Evolutionary conservation across 1,140 invertebrate species (phyloP), one percentile per base, ranked within the genome.

Genomic region (Heliconius nattereri): DNA sequence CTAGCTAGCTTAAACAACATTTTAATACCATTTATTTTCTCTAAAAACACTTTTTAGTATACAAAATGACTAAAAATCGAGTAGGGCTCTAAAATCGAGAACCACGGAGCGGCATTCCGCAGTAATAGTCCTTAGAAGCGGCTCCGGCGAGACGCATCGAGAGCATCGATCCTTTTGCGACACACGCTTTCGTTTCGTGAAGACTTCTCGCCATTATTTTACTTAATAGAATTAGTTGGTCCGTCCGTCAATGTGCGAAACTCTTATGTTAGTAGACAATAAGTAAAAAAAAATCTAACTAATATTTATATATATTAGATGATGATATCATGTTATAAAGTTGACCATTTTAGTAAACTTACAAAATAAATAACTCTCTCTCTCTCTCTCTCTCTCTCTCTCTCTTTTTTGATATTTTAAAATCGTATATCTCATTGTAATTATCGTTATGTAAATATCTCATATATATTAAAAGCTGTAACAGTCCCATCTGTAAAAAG

Each of bases 81-180:
- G 81, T 78, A 78, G 80, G 79, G 86, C 29, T 86, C 85, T 83
- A 87, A 91, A 90, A 92, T 87, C 87, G 88, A 92, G 91, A 93
- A 90, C 91, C 77, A 89, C 78, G 71, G 80, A 85, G 86, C 88
- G 80, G 86, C 91, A 94, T 93, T 94, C 92, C 91, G 83, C 85
- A 57, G 84, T 93, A 93, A 94, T 92, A 90, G 85, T 89, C 90
- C 89, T 90, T 88, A 91, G 86, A 87, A 90, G 83, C 87, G 86
- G 84, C 83, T 78, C 81, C 85, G 79, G 82, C 81, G 78, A 81
- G 80, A 85, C 84, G 85, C 86, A 84, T 86, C 79, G 83, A 76
- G 78, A 85, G 82, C 85, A 88, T 87, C 87, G 84, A 88, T 86
- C 82, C 86, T 89, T 86, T 86, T 82, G 86, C 87, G 87, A 89